Evolutionary conservation across 2,888 invertebrate species (phyloP), one percentile per base, ranked within the genome.

Genomic region (Pecten maximus): DNA sequence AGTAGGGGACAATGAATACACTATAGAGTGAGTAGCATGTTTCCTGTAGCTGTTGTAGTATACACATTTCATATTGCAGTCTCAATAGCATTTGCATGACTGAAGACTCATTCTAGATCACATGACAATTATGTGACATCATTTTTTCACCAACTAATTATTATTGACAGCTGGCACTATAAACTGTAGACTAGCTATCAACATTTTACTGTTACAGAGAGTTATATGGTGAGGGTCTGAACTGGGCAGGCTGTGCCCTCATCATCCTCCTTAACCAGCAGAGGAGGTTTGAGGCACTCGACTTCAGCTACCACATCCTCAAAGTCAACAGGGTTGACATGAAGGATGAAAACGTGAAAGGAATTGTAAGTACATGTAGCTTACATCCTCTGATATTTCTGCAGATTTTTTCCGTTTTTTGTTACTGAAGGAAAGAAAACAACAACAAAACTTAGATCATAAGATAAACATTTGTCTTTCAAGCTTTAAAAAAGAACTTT

Each of bases 191-290:
- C 23, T 54, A n/a, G 44, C 12, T 10, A 44, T 44, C 12, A 48
- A 40, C 8, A 60, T 15, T 15, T 4, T 35, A 74, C 48, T 90
- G 19, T 91, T 91, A 40, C 94, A 96, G 98, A 97, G 99, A 99
- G 97, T 97, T 99, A 93, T 99, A 99, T 97, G 99, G 99, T 16
- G 99, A 99, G 97, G 99, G 99, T 0, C 97, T 99, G 0, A 99
- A 99, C 97, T 99, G 99, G 99, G 99, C 99, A 4, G 99, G 99
- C 0, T 99, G 99, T 97, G 98, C 99, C 23, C 98, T 99, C 97
- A 99, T 99, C 93, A 98, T 99, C 1, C 97, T 99, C 87, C 97
- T 99, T 54, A 99, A 99, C 0, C 99, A 99, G 96, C 99, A 99
- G 97, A 97, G 99, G 88, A 97, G 99, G 92, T 99, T 99, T 97